Evolutionary conservation across 2,888 invertebrate genomes (phyloP).

Genomic region (Charanyca ferruginea): DNA sequence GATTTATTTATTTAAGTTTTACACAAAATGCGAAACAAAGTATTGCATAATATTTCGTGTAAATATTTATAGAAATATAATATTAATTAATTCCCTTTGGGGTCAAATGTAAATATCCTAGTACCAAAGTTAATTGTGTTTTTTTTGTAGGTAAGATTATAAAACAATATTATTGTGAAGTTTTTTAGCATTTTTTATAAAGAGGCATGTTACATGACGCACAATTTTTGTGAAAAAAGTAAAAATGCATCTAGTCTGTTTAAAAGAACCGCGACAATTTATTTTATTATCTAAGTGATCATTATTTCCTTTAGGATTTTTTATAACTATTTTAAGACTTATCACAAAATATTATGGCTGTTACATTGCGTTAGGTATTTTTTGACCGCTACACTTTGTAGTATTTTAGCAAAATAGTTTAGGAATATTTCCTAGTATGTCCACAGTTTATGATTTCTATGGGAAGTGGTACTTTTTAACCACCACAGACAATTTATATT

Average conservation of each 20-base stretch:
- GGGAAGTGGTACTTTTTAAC: constrained; percentile 25
- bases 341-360: constrained; percentile 57
- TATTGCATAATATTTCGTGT: constrained; percentile 73
- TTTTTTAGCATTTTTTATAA: constrained; percentile 61
- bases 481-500: constrained; percentile 9
- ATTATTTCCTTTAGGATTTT: constrained; percentile 19
- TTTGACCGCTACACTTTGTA: constrained; percentile 31
- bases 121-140: constrained; percentile 77
- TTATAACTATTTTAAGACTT: constrained; percentile 38
- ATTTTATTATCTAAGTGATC: not conserved
- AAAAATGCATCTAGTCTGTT: constrained; percentile 61
- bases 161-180: constrained; percentile 68
- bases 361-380: constrained; percentile 50
- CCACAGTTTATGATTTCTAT: constrained; percentile 17
- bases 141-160: constrained; percentile 60
- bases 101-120: constrained; percentile 72
- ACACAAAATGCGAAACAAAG: constrained; percentile 68
- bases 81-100: constrained; percentile 43
- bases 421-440: constrained; percentile 22
- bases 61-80: constrained; percentile 55
- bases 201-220: constrained; percentile 61
- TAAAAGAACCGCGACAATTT: constrained; percentile 24
- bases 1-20: constrained; percentile 62
- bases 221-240: constrained; percentile 46
- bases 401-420: constrained; percentile 13